Percentiles rank a stretch among this genome's conserved stretches.
Conservation (phyloP, 2,797 vertebrate species). For the Poeciliopsis infans region DNA sequence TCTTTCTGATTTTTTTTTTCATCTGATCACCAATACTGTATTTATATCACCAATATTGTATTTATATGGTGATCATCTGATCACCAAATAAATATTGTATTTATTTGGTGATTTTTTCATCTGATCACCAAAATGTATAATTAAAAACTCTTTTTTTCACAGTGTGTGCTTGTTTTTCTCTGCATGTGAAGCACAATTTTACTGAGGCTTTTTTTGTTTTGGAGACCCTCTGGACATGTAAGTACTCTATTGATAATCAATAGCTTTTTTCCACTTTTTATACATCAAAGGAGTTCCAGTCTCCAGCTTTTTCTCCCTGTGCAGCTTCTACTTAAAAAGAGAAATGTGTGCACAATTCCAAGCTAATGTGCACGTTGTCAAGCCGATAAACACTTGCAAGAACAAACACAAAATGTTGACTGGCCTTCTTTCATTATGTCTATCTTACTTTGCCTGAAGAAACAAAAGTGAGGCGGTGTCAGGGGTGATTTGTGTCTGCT, state of each 20-base stretch:
- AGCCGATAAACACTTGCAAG: not conserved
- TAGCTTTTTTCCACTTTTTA: conserved; percentile 51
- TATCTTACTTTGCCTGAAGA: conserved; percentile 17
- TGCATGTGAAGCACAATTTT: conserved; percentile 13
- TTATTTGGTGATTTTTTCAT: conserved; percentile 36
- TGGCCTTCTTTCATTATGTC: not conserved
- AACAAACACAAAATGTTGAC: conserved; percentile 1
- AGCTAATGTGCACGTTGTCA: conserved; percentile 24
- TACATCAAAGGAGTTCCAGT: conserved; percentile 49
- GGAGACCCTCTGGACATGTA: conserved; percentile 54
- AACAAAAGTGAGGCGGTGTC: conserved; percentile 20
- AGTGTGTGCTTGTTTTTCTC: conserved; percentile 56
- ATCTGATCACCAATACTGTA: conserved; percentile 24
- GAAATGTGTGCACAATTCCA: conserved; percentile 6
- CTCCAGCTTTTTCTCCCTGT: conserved; percentile 1
- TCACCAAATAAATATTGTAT: conserved; percentile 32
- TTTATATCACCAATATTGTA: conserved; percentile 38
- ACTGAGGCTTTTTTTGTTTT: conserved; percentile 30
- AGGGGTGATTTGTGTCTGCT: conserved; percentile 11
- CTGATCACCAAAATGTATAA: conserved; percentile 25
- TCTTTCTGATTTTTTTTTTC: not conserved
- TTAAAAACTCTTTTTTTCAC: conserved; percentile 31
- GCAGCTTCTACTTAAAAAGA: not conserved
- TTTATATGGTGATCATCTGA: conserved; percentile 36
- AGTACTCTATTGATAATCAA: conserved; percentile 64